Conservation (phyloP, 1,140 invertebrate genomes). For the Thaumetopoea pityocampa region DNA sequence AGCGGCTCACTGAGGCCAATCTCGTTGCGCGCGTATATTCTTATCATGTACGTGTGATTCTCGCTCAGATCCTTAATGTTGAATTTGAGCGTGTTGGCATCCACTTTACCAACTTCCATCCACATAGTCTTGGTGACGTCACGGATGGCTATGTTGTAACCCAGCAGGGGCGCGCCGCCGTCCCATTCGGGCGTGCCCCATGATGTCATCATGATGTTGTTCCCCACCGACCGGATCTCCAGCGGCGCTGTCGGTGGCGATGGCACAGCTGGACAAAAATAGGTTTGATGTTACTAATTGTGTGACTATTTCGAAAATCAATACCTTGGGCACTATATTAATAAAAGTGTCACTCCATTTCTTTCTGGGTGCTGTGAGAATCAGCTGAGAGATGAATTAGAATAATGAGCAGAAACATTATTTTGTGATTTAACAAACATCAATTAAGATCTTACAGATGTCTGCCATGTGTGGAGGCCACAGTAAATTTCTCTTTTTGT, state of each 20-base stretch:
- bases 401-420: too few relatives aligned
- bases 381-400: too few relatives aligned
- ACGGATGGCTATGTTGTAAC: conserved; percentile 94
- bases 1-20: conserved; percentile 95
- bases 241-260: conserved; percentile 92
- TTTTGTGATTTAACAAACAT: too few relatives aligned
- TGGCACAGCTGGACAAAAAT: conserved; percentile 82
- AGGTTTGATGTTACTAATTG: not conserved
- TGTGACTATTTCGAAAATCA: too few relatives aligned
- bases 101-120: conserved; percentile 95
- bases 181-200: conserved; percentile 96
- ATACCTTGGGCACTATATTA: too few relatives aligned
- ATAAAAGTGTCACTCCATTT: too few relatives aligned
- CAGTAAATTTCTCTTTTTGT: too few relatives aligned
- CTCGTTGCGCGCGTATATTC: conserved; percentile 96
- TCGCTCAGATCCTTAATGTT: conserved; percentile 92
- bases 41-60: conserved; percentile 91
- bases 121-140: conserved; percentile 96
- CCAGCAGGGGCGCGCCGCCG: conserved; percentile 92
- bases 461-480: too few relatives aligned
- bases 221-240: conserved; percentile 88
- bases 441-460: too few relatives aligned
- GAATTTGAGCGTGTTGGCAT: conserved; percentile 87
- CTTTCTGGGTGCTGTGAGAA: not conserved
- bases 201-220: conserved; percentile 90